phyloP scores from a whole-genome alignment of 2,113 vertebrate genomes.

The Anhinga rufa region DNA sequence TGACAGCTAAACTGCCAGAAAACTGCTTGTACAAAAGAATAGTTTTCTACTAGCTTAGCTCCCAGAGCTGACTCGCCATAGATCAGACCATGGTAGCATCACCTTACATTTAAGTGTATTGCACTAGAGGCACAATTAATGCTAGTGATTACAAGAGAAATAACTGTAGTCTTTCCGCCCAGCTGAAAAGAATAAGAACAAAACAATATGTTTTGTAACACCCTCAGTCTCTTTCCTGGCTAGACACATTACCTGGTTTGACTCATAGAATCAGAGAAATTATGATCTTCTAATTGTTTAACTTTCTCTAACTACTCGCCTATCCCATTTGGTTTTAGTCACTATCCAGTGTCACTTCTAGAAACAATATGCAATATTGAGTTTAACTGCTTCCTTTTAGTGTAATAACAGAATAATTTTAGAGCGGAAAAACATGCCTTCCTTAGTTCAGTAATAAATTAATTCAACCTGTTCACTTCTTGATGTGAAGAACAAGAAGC shows the following conservation, averaged over 20 bases:
- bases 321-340: not conserved
- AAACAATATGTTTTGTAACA: not conserved
- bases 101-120: not conserved
- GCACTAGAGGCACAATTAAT: not conserved
- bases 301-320: not conserved
- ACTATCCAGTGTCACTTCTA: not conserved
- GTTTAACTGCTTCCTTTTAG: not conserved
- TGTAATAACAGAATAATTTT: not conserved
- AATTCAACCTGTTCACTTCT: not conserved
- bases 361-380: not conserved
- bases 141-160: not conserved
- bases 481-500: not conserved
- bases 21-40: not conserved
- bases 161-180: not conserved
- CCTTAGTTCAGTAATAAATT: not conserved
- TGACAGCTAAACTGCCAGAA: not conserved
- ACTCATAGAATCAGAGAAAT: not conserved
- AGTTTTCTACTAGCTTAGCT: not conserved
- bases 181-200: not conserved
- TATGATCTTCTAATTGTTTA: not conserved
- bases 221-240: not conserved
- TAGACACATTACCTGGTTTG: not conserved
- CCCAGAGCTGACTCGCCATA: not conserved
- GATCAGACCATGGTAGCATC: not conserved
- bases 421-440: not conserved